Percentiles rank a stretch among this genome's conserved stretches.
These are phyloP conservation scores for Galbula dea DNA, from an alignment of 2,113 vertebrate species.

Conservation along the genomic window DNA sequence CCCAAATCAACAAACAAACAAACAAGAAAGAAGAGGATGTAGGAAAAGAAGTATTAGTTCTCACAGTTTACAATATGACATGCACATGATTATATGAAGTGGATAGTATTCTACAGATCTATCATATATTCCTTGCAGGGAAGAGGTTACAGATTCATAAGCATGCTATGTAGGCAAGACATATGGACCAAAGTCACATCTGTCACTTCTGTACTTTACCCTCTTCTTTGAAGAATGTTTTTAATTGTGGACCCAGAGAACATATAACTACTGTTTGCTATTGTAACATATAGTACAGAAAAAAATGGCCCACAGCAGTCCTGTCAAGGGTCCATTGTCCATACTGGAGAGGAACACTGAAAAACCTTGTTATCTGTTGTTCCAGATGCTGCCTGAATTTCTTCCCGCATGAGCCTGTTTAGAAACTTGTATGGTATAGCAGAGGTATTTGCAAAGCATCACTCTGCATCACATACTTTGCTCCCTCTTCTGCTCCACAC, in stretches of 20 bases:
- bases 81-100: background rate
- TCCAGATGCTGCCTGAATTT: rapidly evolving
- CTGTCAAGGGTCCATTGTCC: background rate
- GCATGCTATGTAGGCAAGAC: background rate
- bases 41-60: background rate
- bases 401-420: background rate
- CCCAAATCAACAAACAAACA: background rate
- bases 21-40: background rate
- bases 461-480: rapidly evolving
- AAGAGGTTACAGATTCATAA: background rate
- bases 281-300: background rate
- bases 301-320: background rate
- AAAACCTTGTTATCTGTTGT: rapidly evolving
- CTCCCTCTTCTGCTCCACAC: rapidly evolving
- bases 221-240: background rate
- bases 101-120: background rate
- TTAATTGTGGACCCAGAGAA: background rate
- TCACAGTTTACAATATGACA: background rate
- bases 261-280: background rate
- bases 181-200: background rate
- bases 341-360: rapidly evolving
- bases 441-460: background rate
- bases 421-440: background rate
- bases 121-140: background rate
- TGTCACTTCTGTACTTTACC: background rate